Base-by-base conservation (phyloP, 1,140 invertebrate species). In the Rhopalosiphum padi region DNA sequence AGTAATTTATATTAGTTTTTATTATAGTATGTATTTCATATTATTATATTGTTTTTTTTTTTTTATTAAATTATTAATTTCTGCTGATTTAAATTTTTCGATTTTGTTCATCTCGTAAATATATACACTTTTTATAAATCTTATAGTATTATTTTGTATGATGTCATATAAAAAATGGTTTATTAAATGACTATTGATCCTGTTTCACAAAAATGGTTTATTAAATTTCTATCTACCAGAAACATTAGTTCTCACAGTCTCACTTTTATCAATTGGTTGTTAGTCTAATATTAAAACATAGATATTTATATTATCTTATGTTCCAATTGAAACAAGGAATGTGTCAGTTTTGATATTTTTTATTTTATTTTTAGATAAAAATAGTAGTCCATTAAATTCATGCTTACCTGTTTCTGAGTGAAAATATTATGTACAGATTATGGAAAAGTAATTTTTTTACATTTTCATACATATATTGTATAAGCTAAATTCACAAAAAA, bases 1-100 rank as follows among this genome's bases (percentile, higher is more conserved):
- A 60, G 53, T 25, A 90, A 68, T 46, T 41, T 90, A 37, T 60
- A 55, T 51, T 88, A 88, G 48, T 60, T 60, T 43, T 90, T 46
- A 53, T 46, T 46, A 55, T 53, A 77, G n/a, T 53, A 60, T 90
- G 37, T 90, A 41, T n/a, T 68, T 90, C 21, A 9, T 68, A 90
- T 86, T 9, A 43, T 35, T 53, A n/a, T 55, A 55, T 41, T 89
- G 48, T 53, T 51, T 48, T 35, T 51, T 89, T n/a, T n/a, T n/a
- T 48, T 51, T 51, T 55, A 21, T 55, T 55, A 51, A 88, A 55
- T 89, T 55, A 37, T 37, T 25, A 37, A 53, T 55, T 53, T 89
- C 48, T 87, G 35, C 48, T 53, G 21, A 18, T 87, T 22, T 46
- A 87, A 89, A 25, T 3, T 15, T 89, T 89, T 53, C 23, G 43